Evolutionary conservation across 2,797 vertebrate genomes (phyloP).

Genomic region (Neosilurus mollespiculum): DNA sequence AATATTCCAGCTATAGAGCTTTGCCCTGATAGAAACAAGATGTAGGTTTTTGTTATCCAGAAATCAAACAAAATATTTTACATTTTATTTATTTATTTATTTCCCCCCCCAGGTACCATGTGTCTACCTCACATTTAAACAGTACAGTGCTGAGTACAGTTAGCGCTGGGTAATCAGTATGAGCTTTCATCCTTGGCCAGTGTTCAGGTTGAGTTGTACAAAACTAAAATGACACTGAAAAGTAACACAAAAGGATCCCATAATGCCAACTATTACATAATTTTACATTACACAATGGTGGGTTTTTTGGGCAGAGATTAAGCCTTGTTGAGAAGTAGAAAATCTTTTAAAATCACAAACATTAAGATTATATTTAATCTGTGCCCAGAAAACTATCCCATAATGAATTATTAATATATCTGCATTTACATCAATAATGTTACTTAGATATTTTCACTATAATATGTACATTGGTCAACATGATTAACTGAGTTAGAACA

Average conservation of each 20-base stretch:
- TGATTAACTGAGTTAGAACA: constrained; percentile 29
- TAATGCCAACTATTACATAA: constrained; percentile 16
- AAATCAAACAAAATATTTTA: not conserved
- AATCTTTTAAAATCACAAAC: not conserved
- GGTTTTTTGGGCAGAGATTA: constrained; percentile 15
- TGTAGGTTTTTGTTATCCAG: not conserved
- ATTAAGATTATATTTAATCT: constrained; percentile 21
- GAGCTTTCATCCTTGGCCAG: constrained; percentile 6
- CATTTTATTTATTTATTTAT: not conserved
- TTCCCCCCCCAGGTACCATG: not conserved
- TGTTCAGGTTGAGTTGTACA: constrained; percentile 31
- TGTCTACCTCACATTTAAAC: not conserved
- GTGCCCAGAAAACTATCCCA: constrained; percentile 12
- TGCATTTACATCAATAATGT: constrained; percentile 45
- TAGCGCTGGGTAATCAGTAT: not conserved
- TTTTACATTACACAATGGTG: constrained; percentile 30
- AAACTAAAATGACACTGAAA: constrained; percentile 32
- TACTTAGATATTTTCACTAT: constrained; percentile 33
- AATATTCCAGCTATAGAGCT: not conserved
- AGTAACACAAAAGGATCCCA: constrained; percentile 12
- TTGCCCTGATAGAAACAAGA: not conserved
- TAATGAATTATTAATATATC: constrained; percentile 35
- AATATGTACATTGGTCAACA: constrained; percentile 32
- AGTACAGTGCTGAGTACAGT: not conserved
- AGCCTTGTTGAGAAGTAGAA: not conserved